These are phyloP conservation scores for Pseudorhiza aurosa DNA, from an alignment of 30 jellyfish, hydroid and myxozoan genomes.

Conservation along the genomic window DNA sequence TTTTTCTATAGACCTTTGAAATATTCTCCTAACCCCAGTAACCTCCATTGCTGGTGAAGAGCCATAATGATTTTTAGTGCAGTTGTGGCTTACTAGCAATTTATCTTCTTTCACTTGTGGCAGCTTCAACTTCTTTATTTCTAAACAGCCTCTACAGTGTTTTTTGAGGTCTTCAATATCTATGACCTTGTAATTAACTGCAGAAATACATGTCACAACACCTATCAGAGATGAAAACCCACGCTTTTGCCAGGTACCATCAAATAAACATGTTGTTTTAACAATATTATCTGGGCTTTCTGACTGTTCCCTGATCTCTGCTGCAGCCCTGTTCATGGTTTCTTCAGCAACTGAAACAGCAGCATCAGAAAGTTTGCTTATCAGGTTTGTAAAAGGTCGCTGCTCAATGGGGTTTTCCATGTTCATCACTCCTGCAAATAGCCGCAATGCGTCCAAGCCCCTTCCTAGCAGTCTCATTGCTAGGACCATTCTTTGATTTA, in stretches of 20 bases:
- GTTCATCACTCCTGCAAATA: neutral
- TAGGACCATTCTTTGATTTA: neutral
- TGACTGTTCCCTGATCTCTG: slow-evolving; percentile 1
- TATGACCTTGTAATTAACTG: neutral
- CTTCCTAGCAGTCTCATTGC: slow-evolving; percentile 17
- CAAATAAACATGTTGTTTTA: slow-evolving; percentile 27
- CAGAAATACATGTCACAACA: slow-evolving; percentile 17
- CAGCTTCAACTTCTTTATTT: neutral
- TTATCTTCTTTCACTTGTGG: neutral
- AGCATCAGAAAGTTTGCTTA: neutral
- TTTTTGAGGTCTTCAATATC: slow-evolving; percentile 15
- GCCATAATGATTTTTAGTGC: slow-evolving; percentile 11
- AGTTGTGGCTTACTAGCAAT: neutral
- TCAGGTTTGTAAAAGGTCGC: neutral
- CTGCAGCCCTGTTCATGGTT: slow-evolving; percentile 23
- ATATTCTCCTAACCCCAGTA: neutral
- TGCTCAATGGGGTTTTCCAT: neutral
- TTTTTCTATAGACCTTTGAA: neutral
- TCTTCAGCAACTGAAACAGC: neutral
- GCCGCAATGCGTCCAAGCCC: neutral
- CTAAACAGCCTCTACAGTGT: neutral
- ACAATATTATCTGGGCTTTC: neutral
- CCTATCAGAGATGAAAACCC: slow-evolving; percentile 29
- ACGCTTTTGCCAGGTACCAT: slow-evolving; percentile 25
- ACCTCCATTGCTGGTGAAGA: slow-evolving; percentile 6